These are phyloP conservation scores for Hylomyscus alleni DNA, from an alignment of 2,797 vertebrate genomes.

Conservation along the genomic window DNA sequence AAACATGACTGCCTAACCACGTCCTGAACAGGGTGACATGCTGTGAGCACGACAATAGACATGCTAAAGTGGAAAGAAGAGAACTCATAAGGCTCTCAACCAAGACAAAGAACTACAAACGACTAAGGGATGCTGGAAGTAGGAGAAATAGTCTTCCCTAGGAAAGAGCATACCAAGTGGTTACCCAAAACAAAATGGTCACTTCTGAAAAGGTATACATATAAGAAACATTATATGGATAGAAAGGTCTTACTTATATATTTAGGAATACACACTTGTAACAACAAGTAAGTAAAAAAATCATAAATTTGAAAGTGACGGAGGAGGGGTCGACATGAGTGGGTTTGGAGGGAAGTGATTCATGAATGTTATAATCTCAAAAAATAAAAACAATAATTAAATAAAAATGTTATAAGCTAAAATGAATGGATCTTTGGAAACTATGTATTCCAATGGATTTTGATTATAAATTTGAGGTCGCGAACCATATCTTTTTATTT, in stretches of 20 bases:
- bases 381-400: neutral
- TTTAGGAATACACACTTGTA: neutral
- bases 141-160: neutral
- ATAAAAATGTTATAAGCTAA: neutral
- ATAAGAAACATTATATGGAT: neutral
- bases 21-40: neutral
- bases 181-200: neutral
- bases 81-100: neutral
- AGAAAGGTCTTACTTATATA: neutral
- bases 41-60: neutral
- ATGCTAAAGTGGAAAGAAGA: neutral
- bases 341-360: neutral
- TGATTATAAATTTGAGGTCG: neutral
- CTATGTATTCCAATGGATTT: neutral
- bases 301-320: neutral
- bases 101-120: neutral
- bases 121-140: neutral
- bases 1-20: neutral
- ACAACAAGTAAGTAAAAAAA: neutral
- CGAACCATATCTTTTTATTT: slow-evolving; percentile 18
- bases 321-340: neutral
- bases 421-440: neutral
- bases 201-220: neutral
- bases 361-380: neutral
- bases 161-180: neutral